Evolutionary conservation across 1,140 invertebrate species (phyloP), one percentile per base, ranked within the genome.

Genomic region (Sarcophaga peregrina): DNA sequence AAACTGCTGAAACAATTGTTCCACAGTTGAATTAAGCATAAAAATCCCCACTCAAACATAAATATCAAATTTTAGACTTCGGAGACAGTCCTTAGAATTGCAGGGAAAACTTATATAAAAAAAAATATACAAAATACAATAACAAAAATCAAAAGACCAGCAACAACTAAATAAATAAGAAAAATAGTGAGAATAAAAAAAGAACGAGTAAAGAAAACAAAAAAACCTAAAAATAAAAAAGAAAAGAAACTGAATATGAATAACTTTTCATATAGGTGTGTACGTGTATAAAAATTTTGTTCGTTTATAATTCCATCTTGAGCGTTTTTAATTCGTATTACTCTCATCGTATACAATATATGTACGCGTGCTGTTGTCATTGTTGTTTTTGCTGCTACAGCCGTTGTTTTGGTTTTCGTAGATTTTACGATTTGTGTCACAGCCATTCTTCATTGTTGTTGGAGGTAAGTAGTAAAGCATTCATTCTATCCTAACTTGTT

Each of bases 371-470:
- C 25, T 37, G 25, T 37, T 37, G 25, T 37, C 25, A 45, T 76
- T 76, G 74, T 76, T 50, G 73, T 13, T 20, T 20, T 17, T 47
- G 73, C 46, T 20, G 25, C 73, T 13, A 45, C 48, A 46, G 74
- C 48, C 25, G 74, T 20, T 50, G 17, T 25, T 50, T 47, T 76
- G 45, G 74, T 76, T 50, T 47, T 76, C 48, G 74, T 76, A 47
- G 45, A 47, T 50, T 37, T 47, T 50, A 37, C 45, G 48, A 50
- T 76, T 76, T 47, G 45, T 76, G 74, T 76, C 48, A 50, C 48
- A 25, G 45, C 74, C 74, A 50, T 76, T 50, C 13, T 46, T 47
- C 74, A 50, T 76, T 50, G 5, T 46, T 47, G 13, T 47, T 75
- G 73, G 25, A 45, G 73, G 25, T 75, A 75, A 45, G 25, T 75